Percentiles rank a stretch among this genome's conserved stretches.
phyloP scores from a whole-genome alignment of 30 jellyfish, hydroid and myxozoan species.

The Hydractinia echinata region DNA sequence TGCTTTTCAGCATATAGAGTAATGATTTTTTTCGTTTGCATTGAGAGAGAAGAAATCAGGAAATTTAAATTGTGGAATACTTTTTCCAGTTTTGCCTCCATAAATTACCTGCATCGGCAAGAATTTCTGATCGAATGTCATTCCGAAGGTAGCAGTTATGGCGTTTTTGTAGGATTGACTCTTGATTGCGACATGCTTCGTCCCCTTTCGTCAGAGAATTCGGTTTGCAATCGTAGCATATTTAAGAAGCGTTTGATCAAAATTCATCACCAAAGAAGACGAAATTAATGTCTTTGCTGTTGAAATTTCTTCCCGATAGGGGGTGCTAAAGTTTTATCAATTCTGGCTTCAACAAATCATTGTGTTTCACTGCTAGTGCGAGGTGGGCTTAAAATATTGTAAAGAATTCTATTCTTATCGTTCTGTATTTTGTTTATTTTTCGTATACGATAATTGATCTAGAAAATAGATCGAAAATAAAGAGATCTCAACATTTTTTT shows the following conservation, averaged over 20 bases:
- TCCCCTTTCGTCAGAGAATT: neutral
- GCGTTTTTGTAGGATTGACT: neutral
- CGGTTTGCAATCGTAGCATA: constrained; percentile 7
- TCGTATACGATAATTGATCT: too few relatives aligned
- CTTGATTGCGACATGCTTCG: neutral
- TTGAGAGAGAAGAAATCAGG: constrained; percentile 5
- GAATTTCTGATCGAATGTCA: neutral
- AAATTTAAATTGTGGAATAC: neutral
- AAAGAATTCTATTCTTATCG: too few relatives aligned
- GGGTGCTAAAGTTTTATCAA: too few relatives aligned
- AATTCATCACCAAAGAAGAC: neutral
- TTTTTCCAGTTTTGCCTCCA: neutral
- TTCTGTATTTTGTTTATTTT: too few relatives aligned
- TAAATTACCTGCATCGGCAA: constrained; percentile 16
- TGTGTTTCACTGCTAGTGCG: too few relatives aligned
- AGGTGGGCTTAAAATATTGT: too few relatives aligned
- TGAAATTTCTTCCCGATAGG: too few relatives aligned
- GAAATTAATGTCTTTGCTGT: too few relatives aligned
- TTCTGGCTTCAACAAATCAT: too few relatives aligned
- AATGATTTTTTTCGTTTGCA: constrained; percentile 11
- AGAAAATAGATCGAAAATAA: too few relatives aligned
- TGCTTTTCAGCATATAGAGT: neutral
- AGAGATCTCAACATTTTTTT: too few relatives aligned
- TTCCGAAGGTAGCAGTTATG: neutral
- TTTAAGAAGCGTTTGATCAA: constrained; percentile 25